These are phyloP conservation scores for Grantiella picta DNA, from an alignment of 2,113 vertebrate genomes.

Conservation along the genomic window DNA sequence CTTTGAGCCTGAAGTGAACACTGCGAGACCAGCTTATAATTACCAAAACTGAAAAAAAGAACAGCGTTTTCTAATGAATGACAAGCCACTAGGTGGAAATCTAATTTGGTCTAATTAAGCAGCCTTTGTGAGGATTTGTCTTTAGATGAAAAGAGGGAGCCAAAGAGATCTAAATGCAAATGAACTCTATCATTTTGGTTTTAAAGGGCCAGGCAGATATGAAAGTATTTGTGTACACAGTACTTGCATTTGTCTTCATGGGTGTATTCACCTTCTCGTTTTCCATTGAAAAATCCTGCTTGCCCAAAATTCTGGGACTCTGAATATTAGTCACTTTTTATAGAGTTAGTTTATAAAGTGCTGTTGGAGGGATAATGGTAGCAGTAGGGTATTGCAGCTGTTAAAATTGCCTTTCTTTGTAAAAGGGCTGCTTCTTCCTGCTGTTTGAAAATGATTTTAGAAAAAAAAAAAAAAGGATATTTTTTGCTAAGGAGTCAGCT, in stretches of 20 bases:
- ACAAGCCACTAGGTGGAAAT: slow-evolving; percentile 79
- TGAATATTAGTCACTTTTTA: background rate
- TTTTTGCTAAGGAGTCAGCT: background rate
- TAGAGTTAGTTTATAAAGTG: background rate
- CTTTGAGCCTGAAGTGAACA: slow-evolving; percentile 36
- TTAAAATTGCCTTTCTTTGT: background rate
- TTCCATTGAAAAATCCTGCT: background rate
- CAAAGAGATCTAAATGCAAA: slow-evolving; percentile 82
- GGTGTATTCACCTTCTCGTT: background rate
- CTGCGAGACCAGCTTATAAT: slow-evolving; percentile 64
- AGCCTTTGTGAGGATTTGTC: slow-evolving; percentile 84
- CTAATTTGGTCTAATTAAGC: slow-evolving; percentile 86
- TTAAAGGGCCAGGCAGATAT: slow-evolving; percentile 66
- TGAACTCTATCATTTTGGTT: slow-evolving; percentile 67
- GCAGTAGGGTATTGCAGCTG: background rate
- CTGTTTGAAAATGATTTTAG: background rate
- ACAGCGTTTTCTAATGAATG: slow-evolving; percentile 78
- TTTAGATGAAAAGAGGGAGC: slow-evolving; percentile 75
- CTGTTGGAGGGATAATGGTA: background rate
- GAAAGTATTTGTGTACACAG: background rate
- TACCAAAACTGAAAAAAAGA: slow-evolving; percentile 75
- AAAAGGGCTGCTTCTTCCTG: background rate
- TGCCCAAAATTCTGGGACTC: background rate
- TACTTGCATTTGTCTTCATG: background rate
- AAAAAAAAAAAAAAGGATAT: background rate